Base-by-base conservation (phyloP, 2,888 invertebrate species). In the Nematopogon swammerdamellus region DNA sequence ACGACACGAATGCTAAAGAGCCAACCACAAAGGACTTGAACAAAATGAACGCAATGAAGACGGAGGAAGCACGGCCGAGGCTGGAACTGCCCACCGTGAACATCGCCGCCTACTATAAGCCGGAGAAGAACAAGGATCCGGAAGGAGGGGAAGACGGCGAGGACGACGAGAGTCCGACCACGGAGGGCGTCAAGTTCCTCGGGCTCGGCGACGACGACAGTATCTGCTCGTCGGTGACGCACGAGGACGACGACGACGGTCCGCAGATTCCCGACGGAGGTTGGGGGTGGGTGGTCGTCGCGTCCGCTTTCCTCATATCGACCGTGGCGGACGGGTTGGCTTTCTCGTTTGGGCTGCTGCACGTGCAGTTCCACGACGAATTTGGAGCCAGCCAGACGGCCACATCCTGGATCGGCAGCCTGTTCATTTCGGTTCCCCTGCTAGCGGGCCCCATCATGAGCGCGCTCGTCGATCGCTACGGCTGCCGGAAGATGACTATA, bases 261-360 rank as follows among this genome's bases (percentile, higher is more conserved):
- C 84, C 85, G 1, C 84, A 83, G 54, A 85, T 88, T 50, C 92
- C 91, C 0, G 92, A 92, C 60, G 92, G 92, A n/a, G 92, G 92
- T 20, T 93, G 91, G 88, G 93, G 93, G 20, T 95, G 94, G 95
- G 85, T 93, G 53, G 90, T 97, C 1, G 95, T 97, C 0, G 77
- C 88, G 16, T 87, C 94, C 2, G 92, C 94, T 0, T 85, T 97
- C 57, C 72, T 93, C 30, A 86, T 95, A 18, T 94, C 94, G 45
- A 85, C 94, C 60, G 89, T 97, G 36, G 92, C 94, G 46, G 97
- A 97, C 67, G 97, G 97, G 0, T 85, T 95, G 44, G 92, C 93
- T 42, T 95, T 96, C 70, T 93, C 94, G 1, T 96, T 96, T 63
- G 97, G 97, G 1, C 80, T 96, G 42, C 81, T 97, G 46, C 91